phyloP scores from a whole-genome alignment of 2,113 vertebrate species.

The Eurypyga helias region DNA sequence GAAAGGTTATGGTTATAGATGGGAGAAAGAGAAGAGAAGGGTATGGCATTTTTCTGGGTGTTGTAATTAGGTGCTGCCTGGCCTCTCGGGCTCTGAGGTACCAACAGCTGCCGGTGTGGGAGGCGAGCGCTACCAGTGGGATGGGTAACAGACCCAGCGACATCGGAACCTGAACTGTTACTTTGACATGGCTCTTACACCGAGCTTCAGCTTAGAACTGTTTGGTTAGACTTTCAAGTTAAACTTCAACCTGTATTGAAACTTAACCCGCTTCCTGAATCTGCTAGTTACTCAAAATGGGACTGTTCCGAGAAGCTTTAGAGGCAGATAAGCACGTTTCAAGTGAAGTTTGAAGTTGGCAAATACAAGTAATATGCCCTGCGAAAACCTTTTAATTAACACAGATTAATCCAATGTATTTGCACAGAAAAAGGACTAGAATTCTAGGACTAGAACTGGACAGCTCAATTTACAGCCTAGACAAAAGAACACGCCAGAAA shows the following conservation, averaged over 20 bases:
- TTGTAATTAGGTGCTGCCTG: too few relatives aligned
- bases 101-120: not conserved
- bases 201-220: not conserved
- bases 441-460: not conserved
- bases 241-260: not conserved
- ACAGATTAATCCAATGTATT: rapidly evolving
- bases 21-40: not conserved
- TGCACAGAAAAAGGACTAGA: not conserved
- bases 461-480: not conserved
- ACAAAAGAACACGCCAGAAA: not conserved
- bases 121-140: rapidly evolving
- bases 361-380: not conserved
- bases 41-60: rapidly evolving
- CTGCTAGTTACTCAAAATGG: not conserved
- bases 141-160: rapidly evolving
- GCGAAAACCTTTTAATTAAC: not conserved
- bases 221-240: not conserved
- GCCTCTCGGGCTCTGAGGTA: too few relatives aligned
- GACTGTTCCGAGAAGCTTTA: not conserved
- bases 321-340: not conserved
- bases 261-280: not conserved
- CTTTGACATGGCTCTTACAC: not conserved
- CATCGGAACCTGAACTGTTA: rapidly evolving
- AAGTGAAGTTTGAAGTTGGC: not conserved
- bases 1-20: not conserved